A percentile compares a stretch with the other conserved stretches of the same genome.
Evolutionary conservation across 2,113 vertebrate species (phyloP).

Genomic region (Hylia prasina): DNA sequence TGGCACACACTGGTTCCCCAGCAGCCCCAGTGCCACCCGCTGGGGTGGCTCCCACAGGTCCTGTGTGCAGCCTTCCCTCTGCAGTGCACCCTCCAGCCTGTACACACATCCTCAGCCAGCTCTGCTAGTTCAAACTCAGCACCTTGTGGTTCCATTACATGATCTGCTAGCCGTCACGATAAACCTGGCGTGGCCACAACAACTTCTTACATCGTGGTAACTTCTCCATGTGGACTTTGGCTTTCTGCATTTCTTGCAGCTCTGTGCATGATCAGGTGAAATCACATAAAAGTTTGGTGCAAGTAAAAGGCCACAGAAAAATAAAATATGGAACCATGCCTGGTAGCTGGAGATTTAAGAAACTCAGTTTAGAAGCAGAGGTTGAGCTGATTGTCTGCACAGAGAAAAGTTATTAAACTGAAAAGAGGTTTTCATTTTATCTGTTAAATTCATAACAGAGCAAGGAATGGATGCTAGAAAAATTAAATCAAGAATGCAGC

Average conservation of each 20-base stretch:
- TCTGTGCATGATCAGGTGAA: not conserved
- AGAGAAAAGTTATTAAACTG: slow-evolving; percentile 3
- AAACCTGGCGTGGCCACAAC: not conserved
- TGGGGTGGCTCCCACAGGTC: not conserved
- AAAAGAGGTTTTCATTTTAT: slow-evolving; percentile 20
- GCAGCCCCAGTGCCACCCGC: rapidly evolving
- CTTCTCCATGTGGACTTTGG: rapidly evolving
- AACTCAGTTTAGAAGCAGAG: not conserved
- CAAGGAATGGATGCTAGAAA: not conserved
- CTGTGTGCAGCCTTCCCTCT: not conserved
- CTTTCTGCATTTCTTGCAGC: not conserved
- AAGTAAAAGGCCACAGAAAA: not conserved
- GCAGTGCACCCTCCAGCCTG: not conserved
- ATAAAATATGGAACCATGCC: not conserved
- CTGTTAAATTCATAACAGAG: not conserved
- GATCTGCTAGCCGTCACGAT: not conserved
- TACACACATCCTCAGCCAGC: not conserved
- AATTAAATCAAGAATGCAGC: slow-evolving; percentile 12
- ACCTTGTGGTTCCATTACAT: rapidly evolving
- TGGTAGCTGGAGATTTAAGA: not conserved
- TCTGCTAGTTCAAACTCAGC: not conserved
- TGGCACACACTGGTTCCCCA: not conserved
- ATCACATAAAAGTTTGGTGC: not conserved
- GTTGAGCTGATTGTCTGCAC: not conserved
- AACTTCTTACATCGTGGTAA: rapidly evolving